Evolutionary conservation across 2,113 vertebrate genomes (phyloP).

Genomic region (Neogale vison): DNA sequence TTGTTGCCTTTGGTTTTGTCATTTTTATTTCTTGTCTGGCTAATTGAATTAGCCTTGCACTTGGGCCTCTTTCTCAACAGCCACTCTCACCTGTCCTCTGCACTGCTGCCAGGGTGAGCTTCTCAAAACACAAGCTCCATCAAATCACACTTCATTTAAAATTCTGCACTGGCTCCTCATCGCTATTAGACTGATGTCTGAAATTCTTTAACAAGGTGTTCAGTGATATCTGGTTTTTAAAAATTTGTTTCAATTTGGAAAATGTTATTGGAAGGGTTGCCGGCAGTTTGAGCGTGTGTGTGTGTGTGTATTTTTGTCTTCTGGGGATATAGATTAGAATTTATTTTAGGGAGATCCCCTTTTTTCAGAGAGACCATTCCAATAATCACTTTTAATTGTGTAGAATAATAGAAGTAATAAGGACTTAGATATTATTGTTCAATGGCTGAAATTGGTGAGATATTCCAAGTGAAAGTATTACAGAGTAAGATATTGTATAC

Average conservation of each 20-base stretch:
- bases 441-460: not conserved
- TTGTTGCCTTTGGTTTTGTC: not conserved
- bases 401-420: not conserved
- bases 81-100: not conserved
- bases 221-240: not conserved
- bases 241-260: not conserved
- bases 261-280: not conserved
- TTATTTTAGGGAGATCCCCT: not conserved
- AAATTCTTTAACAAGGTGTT: not conserved
- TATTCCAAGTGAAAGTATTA: not conserved
- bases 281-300: not conserved
- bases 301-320: not conserved
- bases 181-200: too few relatives aligned
- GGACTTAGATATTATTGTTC: not conserved
- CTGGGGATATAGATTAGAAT: not conserved
- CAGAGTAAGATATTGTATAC: not conserved
- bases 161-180: not conserved
- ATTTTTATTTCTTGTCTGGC: not conserved
- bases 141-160: not conserved
- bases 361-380: not conserved
- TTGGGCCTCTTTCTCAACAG: not conserved
- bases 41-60: not conserved
- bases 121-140: not conserved
- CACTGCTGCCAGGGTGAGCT: not conserved
- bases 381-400: not conserved